Evolutionary conservation across 2,113 vertebrate genomes (phyloP).

Genomic region (Proteles cristata): DNA sequence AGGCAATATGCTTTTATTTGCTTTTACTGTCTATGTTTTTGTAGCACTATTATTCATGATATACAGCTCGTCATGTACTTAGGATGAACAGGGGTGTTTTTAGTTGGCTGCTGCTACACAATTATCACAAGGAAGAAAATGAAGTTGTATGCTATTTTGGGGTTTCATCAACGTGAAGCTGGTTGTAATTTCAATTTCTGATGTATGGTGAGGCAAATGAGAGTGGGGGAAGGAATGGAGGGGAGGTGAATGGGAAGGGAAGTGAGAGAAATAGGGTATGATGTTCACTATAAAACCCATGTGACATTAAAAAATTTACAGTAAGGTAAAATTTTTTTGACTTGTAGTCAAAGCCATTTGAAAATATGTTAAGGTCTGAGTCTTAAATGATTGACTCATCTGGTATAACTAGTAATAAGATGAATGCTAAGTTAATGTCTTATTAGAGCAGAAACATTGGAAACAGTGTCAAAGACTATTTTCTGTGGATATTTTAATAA

Average conservation of each 20-base stretch:
- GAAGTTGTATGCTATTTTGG: not conserved
- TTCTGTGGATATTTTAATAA: conserved; percentile 13
- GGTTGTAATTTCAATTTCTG: not conserved
- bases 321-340: not conserved
- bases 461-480: conserved; percentile 23
- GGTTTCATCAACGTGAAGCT: not conserved
- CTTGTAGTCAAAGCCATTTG: conserved; percentile 34
- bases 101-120: not conserved
- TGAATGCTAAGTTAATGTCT: conserved; percentile 19
- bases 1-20: not conserved
- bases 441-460: conserved; percentile 28
- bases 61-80: not conserved
- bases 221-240: not conserved
- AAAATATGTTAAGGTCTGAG: not conserved
- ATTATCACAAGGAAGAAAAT: conserved; percentile 44
- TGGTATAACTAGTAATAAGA: not conserved
- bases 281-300: not conserved
- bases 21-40: not conserved
- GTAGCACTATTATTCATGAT: not conserved
- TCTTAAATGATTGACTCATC: conserved; percentile 37
- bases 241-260: not conserved
- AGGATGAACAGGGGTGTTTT: not conserved
- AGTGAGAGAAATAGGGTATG: not conserved
- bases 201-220: not conserved
- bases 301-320: not conserved